Conservation (phyloP, 2,888 invertebrate genomes). For the Eurois occulta region DNA sequence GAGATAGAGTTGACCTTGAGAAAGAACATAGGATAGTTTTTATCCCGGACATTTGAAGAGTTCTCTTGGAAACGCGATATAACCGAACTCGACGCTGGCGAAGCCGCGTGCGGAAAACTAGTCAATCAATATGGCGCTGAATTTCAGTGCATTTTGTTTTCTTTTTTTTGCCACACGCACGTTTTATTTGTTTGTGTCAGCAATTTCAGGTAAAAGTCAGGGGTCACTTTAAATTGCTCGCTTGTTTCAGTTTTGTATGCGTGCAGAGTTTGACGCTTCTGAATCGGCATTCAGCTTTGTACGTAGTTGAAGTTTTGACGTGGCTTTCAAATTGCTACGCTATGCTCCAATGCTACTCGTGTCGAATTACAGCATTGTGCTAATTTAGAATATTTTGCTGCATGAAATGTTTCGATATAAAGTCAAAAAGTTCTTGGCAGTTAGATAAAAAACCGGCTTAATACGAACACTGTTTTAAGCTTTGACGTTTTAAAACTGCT, state of each 20-base stretch:
- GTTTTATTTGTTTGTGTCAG: neutral
- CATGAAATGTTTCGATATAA: neutral
- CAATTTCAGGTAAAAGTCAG: neutral
- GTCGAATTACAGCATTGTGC: neutral
- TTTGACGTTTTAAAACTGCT: too few relatives aligned
- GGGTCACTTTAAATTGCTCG: neutral
- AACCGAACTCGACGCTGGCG: too few relatives aligned
- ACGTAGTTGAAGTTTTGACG: conserved; percentile 16
- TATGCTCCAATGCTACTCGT: neutral
- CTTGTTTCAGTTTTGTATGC: conserved; percentile 12
- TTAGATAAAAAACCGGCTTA: neutral
- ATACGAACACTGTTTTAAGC: too few relatives aligned
- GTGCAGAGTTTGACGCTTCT: conserved; percentile 20
- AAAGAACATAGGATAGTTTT: too few relatives aligned
- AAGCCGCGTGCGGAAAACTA: too few relatives aligned
- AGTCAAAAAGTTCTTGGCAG: neutral
- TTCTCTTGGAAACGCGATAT: too few relatives aligned
- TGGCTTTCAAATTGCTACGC: conserved; percentile 20
- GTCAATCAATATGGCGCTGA: neutral
- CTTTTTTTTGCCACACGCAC: neutral
- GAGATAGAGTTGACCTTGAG: too few relatives aligned
- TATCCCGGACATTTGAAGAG: too few relatives aligned
- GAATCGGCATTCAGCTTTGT: conserved; percentile 18
- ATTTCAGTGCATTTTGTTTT: neutral
- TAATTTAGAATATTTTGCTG: neutral